Percentiles rank a stretch among this genome's conserved stretches.
Evolutionary conservation across 2,888 invertebrate species (phyloP).

Genomic region (Diaperis boleti): DNA sequence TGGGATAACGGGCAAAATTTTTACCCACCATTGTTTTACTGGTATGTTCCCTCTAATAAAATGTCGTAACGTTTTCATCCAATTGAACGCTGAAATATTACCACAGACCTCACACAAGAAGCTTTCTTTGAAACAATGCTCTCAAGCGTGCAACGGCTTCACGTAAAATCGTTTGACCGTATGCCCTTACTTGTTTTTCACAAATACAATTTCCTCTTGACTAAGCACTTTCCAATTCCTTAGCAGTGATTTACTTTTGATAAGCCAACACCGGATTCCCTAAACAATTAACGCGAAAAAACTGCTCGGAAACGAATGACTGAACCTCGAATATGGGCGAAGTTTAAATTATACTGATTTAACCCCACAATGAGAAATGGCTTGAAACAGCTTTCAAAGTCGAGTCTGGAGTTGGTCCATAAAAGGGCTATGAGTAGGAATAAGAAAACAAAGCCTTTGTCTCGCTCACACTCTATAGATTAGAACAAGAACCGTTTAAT

Average conservation of each 20-base stretch:
- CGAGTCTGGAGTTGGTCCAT: constrained; percentile 11
- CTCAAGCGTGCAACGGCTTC: constrained; percentile 29
- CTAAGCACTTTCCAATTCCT: constrained; percentile 7
- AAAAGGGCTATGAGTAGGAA: constrained; percentile 19
- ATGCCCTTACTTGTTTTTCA: constrained; percentile 15
- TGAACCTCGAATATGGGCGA: neutral
- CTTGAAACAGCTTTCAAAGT: constrained; percentile 29
- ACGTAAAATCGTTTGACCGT: constrained; percentile 28
- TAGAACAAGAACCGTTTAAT: constrained; percentile 39
- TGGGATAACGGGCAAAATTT: no score
- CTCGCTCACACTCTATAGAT: constrained; percentile 13
- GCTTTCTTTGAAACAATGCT: constrained; percentile 26
- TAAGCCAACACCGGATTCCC: neutral
- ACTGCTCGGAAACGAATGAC: no score
- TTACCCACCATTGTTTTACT: no score
- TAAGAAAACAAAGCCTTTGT: constrained; percentile 14
- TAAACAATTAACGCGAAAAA: neutral
- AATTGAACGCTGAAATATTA: constrained; percentile 1
- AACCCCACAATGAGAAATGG: constrained; percentile 22
- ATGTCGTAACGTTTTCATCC: no score
- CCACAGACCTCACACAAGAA: constrained; percentile 32
- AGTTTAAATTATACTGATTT: constrained; percentile 35
- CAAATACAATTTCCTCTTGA: constrained; percentile 18
- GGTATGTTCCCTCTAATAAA: no score
- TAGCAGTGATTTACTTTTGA: neutral